Evolutionary conservation across 2,113 vertebrate species (phyloP).

Genomic region (Daphoenositta chrysoptera): DNA sequence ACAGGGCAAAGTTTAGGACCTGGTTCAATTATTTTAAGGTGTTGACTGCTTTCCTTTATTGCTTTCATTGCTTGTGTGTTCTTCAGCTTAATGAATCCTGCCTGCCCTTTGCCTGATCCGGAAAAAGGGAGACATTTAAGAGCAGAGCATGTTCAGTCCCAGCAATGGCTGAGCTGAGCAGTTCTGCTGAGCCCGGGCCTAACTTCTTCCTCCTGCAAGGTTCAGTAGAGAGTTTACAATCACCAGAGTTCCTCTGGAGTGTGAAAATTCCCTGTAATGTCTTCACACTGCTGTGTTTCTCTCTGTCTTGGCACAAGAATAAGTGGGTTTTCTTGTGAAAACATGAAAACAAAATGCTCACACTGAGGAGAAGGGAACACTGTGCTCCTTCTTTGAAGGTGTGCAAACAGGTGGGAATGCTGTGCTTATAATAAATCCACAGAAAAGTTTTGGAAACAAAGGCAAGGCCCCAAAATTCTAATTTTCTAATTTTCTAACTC

Average conservation of each 20-base stretch:
- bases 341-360: neutral
- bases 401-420: neutral
- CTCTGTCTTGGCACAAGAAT: neutral
- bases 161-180: neutral
- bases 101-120: neutral
- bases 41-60: neutral
- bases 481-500: too few relatives aligned
- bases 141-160: neutral
- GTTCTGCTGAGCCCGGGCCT: neutral
- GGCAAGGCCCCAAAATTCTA: neutral
- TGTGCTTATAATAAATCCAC: neutral
- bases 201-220: neutral
- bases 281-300: neutral
- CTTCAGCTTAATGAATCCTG: neutral
- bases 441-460: neutral
- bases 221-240: neutral
- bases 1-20: neutral
- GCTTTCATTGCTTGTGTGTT: neutral
- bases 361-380: neutral
- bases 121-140: neutral
- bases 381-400: neutral
- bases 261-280: neutral
- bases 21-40: neutral
- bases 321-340: neutral
- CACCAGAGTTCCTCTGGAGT: fast-evolving